phyloP scores from a whole-genome alignment of 2,888 invertebrate species.

The Gandaritis pyraliata region DNA sequence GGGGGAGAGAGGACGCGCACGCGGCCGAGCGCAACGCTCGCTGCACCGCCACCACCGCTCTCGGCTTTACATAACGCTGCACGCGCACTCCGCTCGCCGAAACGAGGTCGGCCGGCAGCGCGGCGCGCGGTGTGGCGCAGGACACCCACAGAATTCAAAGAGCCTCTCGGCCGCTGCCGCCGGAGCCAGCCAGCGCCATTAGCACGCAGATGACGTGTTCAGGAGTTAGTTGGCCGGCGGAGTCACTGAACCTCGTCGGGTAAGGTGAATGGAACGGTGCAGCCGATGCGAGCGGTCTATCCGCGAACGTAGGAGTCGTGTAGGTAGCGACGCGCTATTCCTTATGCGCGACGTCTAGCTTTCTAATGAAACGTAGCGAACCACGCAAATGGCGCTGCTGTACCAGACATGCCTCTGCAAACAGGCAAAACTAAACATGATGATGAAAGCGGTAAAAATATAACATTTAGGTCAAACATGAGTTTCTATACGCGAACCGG shows the following conservation, averaged over 20 bases:
- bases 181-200: slow-evolving; percentile 48
- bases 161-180: slow-evolving; percentile 50
- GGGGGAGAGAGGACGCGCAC: slow-evolving; percentile 64
- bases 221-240: slow-evolving; percentile 73
- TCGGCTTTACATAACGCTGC: slow-evolving; percentile 78
- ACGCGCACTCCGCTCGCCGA: slow-evolving; percentile 58
- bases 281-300: slow-evolving; percentile 68
- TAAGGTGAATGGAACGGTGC: slow-evolving; percentile 83
- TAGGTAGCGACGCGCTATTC: slow-evolving; percentile 57
- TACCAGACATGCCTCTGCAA: slow-evolving; percentile 28
- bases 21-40: slow-evolving; percentile 79
- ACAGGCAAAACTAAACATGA: slow-evolving; percentile 38
- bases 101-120: slow-evolving; percentile 71
- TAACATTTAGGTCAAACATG: slow-evolving; percentile 18
- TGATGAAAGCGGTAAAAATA: slow-evolving; percentile 28
- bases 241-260: slow-evolving; percentile 82
- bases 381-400: slow-evolving; percentile 34
- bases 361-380: slow-evolving; percentile 73
- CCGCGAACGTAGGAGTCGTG: slow-evolving; percentile 56
- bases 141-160: slow-evolving; percentile 77
- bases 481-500: slow-evolving; percentile 12
- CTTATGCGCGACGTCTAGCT: slow-evolving; percentile 65
- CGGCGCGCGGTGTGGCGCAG: slow-evolving; percentile 47
- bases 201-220: slow-evolving; percentile 77
- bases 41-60: slow-evolving; percentile 62